Percentiles rank a stretch among this genome's conserved stretches.
Evolutionary conservation across 2,797 vertebrate genomes (phyloP).

Genomic region (Acanthiza pusilla): DNA sequence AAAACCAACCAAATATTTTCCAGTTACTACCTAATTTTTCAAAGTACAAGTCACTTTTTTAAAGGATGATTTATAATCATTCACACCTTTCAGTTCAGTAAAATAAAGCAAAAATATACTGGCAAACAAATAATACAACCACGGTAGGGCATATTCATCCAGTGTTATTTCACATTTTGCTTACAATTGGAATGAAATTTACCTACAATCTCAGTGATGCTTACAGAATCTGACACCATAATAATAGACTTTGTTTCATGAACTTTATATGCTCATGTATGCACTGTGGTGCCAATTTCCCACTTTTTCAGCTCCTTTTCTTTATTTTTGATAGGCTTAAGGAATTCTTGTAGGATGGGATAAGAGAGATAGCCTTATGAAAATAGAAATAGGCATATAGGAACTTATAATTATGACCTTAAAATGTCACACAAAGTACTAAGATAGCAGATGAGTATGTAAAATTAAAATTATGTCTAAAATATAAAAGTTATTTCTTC

Average conservation of each 20-base stretch:
- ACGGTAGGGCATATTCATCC: rapidly evolving
- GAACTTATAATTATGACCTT: not conserved
- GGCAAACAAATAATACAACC: not conserved
- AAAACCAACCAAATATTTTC: not conserved
- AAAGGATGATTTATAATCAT: not conserved
- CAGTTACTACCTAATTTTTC: not conserved
- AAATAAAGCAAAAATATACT: not conserved
- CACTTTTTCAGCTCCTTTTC: not conserved
- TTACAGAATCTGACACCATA: not conserved
- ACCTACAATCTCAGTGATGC: not conserved
- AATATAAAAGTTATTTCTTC: not conserved
- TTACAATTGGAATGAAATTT: not conserved
- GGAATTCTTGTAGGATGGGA: not conserved
- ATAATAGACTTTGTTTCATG: not conserved
- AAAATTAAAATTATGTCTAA: not conserved
- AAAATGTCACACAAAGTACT: not conserved
- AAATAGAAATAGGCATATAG: not conserved
- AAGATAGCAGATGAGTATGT: not conserved
- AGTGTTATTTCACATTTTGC: not conserved
- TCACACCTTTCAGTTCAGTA: not conserved
- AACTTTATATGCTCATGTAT: not conserved
- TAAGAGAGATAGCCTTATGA: not conserved
- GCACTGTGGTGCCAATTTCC: not conserved
- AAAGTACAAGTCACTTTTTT: not conserved
- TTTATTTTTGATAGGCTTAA: not conserved